A percentile compares a stretch with the other conserved stretches of the same genome.
Evolutionary conservation across 2,797 vertebrate genomes (phyloP).

Genomic region (Botia kubotai): DNA sequence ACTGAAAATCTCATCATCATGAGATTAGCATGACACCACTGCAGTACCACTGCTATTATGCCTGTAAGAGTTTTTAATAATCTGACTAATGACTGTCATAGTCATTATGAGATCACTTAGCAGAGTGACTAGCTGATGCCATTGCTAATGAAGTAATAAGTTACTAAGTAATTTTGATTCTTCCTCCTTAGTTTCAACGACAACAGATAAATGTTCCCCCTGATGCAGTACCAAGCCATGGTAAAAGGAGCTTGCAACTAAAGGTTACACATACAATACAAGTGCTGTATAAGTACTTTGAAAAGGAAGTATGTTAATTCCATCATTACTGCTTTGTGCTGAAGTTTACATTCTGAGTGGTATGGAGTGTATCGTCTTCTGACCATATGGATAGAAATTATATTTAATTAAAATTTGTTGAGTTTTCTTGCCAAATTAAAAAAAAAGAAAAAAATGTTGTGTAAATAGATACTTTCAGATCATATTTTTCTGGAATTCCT

Average conservation of each 20-base stretch:
- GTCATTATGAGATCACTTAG: background rate
- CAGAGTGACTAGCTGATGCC: background rate
- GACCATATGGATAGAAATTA: no score
- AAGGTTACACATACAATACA: constrained; percentile 59
- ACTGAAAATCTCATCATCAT: background rate
- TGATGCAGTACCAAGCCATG: constrained; percentile 76
- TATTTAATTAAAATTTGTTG: no score
- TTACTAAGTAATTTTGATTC: background rate
- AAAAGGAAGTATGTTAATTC: background rate
- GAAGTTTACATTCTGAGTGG: background rate
- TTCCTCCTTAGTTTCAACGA: constrained; percentile 74
- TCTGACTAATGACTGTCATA: background rate
- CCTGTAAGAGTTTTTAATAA: background rate
- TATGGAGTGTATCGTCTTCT: background rate
- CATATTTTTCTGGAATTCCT: no score
- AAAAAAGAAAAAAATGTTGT: no score
- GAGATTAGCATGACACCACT: background rate
- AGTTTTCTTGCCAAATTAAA: no score
- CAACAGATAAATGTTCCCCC: constrained; percentile 79
- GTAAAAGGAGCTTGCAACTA: constrained; percentile 76
- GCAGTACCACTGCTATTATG: background rate
- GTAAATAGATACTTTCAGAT: no score
- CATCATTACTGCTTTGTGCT: background rate
- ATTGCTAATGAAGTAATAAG: background rate
- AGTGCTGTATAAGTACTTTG: background rate